Evolutionary conservation across 2,888 invertebrate genomes (phyloP).

Genomic region (Notodonta dromedarius): DNA sequence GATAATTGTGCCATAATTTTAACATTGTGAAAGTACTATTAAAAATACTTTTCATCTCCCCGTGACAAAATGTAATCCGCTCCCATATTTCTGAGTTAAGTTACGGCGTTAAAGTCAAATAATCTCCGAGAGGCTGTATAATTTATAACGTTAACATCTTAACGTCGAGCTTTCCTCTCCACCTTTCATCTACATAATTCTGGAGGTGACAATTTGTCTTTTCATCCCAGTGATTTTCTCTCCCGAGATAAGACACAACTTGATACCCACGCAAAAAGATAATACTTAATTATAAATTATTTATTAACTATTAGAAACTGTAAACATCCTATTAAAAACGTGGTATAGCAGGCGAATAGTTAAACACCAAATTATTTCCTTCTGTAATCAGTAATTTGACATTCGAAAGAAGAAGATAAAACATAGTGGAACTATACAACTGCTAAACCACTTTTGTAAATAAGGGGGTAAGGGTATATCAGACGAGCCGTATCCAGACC

Average conservation of each 20-base stretch:
- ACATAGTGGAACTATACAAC: no score
- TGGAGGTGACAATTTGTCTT: constrained; percentile 34
- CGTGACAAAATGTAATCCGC: constrained; percentile 3
- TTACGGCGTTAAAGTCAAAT: constrained; percentile 10
- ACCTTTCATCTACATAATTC: constrained; percentile 33
- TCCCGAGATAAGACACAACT: constrained; percentile 7
- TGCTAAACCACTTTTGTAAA: no score
- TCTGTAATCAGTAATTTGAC: no score
- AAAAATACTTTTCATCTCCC: background rate
- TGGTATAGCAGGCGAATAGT: no score
- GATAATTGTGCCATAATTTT: no score
- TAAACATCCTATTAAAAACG: no score
- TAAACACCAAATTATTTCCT: no score
- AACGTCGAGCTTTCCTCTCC: constrained; percentile 13
- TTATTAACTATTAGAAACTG: background rate
- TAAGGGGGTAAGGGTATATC: no score
- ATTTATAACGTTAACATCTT: constrained; percentile 16
- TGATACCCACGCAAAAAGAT: background rate
- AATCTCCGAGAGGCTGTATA: constrained; percentile 13
- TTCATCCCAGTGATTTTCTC: constrained; percentile 24
- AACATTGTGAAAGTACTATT: no score
- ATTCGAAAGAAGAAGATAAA: no score
- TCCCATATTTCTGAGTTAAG: constrained; percentile 11
- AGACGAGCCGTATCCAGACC: no score
- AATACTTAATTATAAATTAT: no score